Conservation (phyloP, 2,113 vertebrate species). For the Todiramphus chloris region DNA sequence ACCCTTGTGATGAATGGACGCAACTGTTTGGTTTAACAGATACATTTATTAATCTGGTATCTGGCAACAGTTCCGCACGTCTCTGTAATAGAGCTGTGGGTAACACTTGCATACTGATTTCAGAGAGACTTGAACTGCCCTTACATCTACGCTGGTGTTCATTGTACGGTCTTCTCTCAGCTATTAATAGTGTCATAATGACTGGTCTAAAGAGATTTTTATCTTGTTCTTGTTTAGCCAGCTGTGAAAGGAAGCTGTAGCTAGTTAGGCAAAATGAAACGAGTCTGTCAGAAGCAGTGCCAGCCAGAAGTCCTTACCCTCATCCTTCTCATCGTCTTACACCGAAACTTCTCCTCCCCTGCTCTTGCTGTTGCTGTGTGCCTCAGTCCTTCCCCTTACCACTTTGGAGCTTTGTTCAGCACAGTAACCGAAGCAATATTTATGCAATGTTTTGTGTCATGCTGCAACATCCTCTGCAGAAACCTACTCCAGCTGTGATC, state of each 20-base stretch:
- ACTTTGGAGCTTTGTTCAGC: background rate
- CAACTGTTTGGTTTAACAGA: background rate
- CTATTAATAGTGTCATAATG: background rate
- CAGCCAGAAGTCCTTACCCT: background rate
- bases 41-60: background rate
- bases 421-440: background rate
- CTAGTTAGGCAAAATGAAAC: background rate
- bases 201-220: conserved; percentile 9
- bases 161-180: background rate
- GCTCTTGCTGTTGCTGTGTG: background rate
- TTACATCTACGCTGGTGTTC: background rate
- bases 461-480: background rate
- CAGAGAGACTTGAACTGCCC: background rate
- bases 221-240: background rate
- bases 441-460: background rate
- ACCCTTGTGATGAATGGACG: background rate
- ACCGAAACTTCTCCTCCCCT: background rate
- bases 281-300: background rate
- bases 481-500: background rate
- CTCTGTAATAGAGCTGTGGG: background rate
- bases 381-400: background rate
- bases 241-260: background rate
- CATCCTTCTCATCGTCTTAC: background rate
- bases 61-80: background rate
- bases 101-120: background rate